Base-by-base conservation (phyloP, 1,140 invertebrate species). In the Sminthurides bifidus region DNA sequence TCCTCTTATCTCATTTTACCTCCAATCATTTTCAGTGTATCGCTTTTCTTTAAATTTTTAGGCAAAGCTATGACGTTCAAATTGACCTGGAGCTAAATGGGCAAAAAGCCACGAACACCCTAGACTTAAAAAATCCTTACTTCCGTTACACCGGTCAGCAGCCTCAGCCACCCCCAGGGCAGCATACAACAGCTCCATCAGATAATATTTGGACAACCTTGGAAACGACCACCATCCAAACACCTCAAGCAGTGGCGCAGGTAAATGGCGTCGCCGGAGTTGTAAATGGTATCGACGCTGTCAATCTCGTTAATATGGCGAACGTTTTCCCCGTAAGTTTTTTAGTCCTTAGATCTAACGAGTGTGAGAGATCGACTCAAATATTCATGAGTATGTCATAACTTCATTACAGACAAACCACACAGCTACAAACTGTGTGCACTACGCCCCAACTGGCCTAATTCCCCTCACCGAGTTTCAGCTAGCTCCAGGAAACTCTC, bases 51-150 rank as follows among this genome's bases (percentile, higher is more conserved):
- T 44, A 24, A 60, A 38, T 54, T 71, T 73, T 45, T 66, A 80
- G 84, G 71, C 94, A 98, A 78, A 96, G 92, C 66, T 98, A 98
- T 69, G 94, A 98, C 76, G 92, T 98, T n/a, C 92, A 92, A 17
- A 96, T 98, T 71, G 88, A 93, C 65, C 70, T 98, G 55, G 81
- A 80, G 58, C 78, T 96, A 31, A 90, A 95, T 72, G 92, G 91
- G 30, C 89, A 87, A 15, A 71, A 72, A 60, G 87, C 86, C 43
- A 81, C 78, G 53, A 98, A 98, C 70, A 90, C 87, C 23, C 76
- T 98, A 67, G 95, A 98, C 74, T 76, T 99, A 61, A 98, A 99
- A 75, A 98, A 98, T 77, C 95, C 95, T 8, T 98, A 95, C 78
- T 98, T 99, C 74, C 74, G 80, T 29, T 80, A 64, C 56, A 64